phyloP scores from a whole-genome alignment of 2,113 vertebrate species.

The Tiliqua scincoides region DNA sequence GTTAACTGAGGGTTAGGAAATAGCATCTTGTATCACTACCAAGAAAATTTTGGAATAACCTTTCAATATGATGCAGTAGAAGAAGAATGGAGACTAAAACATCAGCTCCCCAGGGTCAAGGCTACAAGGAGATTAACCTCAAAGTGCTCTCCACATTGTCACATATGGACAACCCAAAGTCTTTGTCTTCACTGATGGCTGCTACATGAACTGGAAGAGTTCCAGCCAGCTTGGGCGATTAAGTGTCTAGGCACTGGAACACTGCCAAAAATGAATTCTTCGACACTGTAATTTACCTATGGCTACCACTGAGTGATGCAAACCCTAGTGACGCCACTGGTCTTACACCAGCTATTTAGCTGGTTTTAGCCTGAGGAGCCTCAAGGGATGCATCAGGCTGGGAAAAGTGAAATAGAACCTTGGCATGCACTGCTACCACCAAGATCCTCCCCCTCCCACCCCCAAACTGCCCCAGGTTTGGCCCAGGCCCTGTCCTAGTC shows the following conservation, averaged over 20 bases:
- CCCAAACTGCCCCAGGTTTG: no score
- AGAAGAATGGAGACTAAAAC: constrained; percentile 64
- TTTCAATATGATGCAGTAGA: constrained; percentile 67
- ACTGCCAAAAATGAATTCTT: neutral
- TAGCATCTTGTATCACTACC: constrained; percentile 76
- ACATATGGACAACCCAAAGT: constrained; percentile 38
- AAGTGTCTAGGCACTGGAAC: neutral
- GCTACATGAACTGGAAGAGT: constrained; percentile 1
- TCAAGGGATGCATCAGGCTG: no score
- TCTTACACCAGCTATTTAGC: no score
- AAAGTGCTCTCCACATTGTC: constrained; percentile 54
- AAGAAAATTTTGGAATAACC: constrained; percentile 76
- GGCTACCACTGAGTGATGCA: no score
- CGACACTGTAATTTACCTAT: neutral
- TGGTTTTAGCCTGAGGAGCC: no score
- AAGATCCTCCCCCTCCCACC: no score
- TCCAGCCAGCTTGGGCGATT: neutral
- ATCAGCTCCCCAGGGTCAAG: constrained; percentile 63
- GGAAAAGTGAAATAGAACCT: no score
- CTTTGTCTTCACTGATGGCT: constrained; percentile 53
- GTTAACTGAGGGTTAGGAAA: constrained; percentile 81
- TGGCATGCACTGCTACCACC: no score
- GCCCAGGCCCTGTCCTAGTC: no score
- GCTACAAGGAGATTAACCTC: constrained; percentile 52
- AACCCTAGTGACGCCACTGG: no score